These are phyloP conservation scores for Eubasilissa splendida DNA, from an alignment of 2,888 invertebrate genomes.

Conservation along the genomic window DNA sequence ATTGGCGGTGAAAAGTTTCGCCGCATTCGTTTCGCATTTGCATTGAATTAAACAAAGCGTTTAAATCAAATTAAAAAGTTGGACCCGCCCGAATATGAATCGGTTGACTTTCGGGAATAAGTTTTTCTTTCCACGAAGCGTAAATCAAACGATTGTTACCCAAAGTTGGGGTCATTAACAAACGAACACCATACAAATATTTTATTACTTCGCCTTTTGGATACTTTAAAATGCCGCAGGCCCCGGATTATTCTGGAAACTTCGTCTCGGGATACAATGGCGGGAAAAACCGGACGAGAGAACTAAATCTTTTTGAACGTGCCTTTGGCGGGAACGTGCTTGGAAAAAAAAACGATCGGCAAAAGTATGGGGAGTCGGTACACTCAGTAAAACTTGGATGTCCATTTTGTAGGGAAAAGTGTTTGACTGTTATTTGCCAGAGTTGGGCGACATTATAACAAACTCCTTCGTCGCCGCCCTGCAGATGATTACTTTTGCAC, in stretches of 20 bases:
- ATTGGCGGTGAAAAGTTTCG: constrained; percentile 20
- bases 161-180: constrained; percentile 53
- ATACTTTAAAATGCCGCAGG: constrained; percentile 55
- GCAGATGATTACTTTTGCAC: too few relatives aligned
- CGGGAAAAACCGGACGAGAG: constrained; percentile 47
- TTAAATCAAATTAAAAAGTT: constrained; percentile 34
- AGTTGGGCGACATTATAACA: background rate
- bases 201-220: constrained; percentile 51
- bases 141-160: constrained; percentile 56
- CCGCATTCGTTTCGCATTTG: constrained; percentile 20
- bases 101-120: constrained; percentile 22
- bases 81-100: constrained; percentile 18
- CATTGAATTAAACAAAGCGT: constrained; percentile 33
- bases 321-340: constrained; percentile 52
- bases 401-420: constrained; percentile 21
- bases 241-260: constrained; percentile 54
- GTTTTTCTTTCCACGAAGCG: constrained; percentile 16
- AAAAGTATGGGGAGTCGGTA: constrained; percentile 32
- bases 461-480: too few relatives aligned
- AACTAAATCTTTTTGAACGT: constrained; percentile 56
- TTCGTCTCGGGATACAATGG: constrained; percentile 51
- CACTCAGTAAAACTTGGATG: constrained; percentile 31
- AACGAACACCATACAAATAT: constrained; percentile 56
- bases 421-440: constrained; percentile 1
- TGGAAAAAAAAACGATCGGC: constrained; percentile 44